Evolutionary conservation across 2,888 invertebrate species (phyloP).

Genomic region (Petrolisthes cinctipes): DNA sequence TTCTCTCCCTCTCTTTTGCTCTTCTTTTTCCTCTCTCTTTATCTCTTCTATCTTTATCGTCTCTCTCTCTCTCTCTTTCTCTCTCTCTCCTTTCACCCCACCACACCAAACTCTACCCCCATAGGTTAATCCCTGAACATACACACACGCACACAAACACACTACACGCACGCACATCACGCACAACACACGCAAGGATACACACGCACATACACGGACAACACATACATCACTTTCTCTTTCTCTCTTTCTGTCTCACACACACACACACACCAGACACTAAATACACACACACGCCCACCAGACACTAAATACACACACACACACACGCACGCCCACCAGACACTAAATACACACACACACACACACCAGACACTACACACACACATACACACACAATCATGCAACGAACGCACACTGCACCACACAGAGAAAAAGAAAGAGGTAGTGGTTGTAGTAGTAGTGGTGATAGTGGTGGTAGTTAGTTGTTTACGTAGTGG

Average conservation of each 20-base stretch:
- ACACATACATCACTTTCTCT: background rate
- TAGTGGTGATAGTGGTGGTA: background rate
- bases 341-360: background rate
- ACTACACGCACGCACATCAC: background rate
- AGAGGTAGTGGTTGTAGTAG: background rate
- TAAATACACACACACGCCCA: slow-evolving; percentile 18
- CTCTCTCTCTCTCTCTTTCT: background rate
- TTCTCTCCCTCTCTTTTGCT: background rate
- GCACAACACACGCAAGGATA: background rate
- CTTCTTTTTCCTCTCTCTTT: background rate
- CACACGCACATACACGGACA: background rate
- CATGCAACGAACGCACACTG: background rate
- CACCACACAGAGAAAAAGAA: background rate
- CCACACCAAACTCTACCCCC: background rate
- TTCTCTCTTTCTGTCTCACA: background rate
- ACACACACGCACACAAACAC: background rate
- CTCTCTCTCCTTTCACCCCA: background rate
- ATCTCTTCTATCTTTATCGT: background rate
- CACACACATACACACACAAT: background rate
- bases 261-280: background rate
- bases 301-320: background rate
- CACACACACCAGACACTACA: background rate
- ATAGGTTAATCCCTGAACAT: background rate
- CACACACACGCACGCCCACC: background rate
- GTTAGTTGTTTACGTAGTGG: background rate